phyloP scores from a whole-genome alignment of 2,797 vertebrate species.

The Cygnus olor region DNA sequence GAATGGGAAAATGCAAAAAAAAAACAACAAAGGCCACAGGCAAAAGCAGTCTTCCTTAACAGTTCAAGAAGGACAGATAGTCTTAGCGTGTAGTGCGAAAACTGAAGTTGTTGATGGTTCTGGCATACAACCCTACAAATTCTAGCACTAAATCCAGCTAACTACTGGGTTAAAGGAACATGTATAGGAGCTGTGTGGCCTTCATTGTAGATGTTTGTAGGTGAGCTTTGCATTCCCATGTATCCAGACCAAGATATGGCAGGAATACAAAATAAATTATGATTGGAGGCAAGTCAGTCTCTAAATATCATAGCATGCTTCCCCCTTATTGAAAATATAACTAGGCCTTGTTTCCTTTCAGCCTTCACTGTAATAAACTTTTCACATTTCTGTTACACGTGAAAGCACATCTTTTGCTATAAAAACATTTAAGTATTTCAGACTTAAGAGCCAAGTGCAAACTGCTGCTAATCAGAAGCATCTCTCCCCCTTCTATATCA shows the following conservation, averaged over 20 bases:
- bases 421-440: neutral
- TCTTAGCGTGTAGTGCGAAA: neutral
- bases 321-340: neutral
- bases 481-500: neutral
- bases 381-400: neutral
- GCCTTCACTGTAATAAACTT: neutral
- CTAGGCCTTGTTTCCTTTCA: neutral
- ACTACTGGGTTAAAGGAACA: neutral
- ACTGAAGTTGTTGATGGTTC: neutral
- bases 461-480: neutral
- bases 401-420: neutral
- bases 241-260: neutral
- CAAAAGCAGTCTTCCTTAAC: neutral
- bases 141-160: neutral
- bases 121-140: neutral
- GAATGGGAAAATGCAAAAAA: neutral
- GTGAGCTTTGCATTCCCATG: neutral
- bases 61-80: neutral
- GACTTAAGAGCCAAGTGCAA: neutral
- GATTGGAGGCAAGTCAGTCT: neutral
- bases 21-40: neutral
- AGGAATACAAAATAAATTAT: neutral
- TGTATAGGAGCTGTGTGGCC: neutral
- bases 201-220: neutral
- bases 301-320: neutral